Evolutionary conservation across 1,140 invertebrate genomes (phyloP), one percentile per base, ranked within the genome.

Genomic region (Bombus sylvicola): DNA sequence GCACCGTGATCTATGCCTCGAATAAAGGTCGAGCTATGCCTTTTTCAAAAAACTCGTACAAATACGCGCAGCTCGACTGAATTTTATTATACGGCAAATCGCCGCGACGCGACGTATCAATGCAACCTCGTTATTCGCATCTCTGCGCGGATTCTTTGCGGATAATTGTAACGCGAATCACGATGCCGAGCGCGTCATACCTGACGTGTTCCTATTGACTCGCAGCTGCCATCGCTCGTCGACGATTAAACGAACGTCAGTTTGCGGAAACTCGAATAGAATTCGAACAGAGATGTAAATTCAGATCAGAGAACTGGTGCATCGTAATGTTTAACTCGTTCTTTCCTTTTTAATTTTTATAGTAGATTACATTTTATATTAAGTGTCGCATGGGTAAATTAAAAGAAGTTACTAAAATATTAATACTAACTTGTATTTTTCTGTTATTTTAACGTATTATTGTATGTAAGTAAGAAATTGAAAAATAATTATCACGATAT

Each of bases 71-170:
- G 59, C 34, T 39, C 57, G 43, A 47, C 25, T 66, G 64, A 62
- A 85, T 88, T 89, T 88, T 81, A 88, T 89, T 84, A 81, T 62
- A 75, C 31, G 47, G 25, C 59, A 39, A 84, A 76, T 73, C 47
- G 28, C 25, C n/a, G 31, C 47, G 47, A 53, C 18, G 15, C n/a
- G 53, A 64, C 53, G 86, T 76, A 82, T 88, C 81, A 72, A 87
- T 74, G 73, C 64, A 53, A 53, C 76, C 28, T 88, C 81, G 77
- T 79, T 84, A 84, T 41, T 41, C 83, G 75, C 39, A 39, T 41
- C 53, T 71, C 47, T 10, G 34, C 9, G 28, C 34, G 37, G 43
- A 77, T 78, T 78, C 41, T 87, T 86, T 47, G 37, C 34, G 39
- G 22, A 57, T 87, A 80, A 85, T 85, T 85, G 59, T 77, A 74